A percentile compares a stretch with the other conserved stretches of the same genome.
Conservation (phyloP, 1,140 invertebrate genomes). For the Drosophila bocqueti region DNA sequence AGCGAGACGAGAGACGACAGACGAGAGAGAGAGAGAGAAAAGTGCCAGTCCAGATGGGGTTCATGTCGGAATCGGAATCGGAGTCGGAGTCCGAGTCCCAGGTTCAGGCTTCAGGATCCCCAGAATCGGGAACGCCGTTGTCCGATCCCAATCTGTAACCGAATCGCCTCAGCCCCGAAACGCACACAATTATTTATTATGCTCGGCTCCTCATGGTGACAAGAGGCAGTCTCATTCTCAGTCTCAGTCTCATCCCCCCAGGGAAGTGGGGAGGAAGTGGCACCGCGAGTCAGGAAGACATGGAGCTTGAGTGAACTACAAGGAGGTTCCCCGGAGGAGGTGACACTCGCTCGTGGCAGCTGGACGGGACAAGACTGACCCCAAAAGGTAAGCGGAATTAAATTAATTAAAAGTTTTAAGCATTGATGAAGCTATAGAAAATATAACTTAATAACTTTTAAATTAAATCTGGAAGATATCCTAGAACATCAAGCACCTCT, state of each 20-base stretch:
- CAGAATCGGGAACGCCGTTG: conserved; percentile 37
- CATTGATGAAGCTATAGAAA: not conserved
- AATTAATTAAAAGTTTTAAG: not conserved
- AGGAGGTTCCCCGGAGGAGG: conserved; percentile 7
- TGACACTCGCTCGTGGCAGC: conserved; percentile 13
- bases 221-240: conserved; percentile 9
- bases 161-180: conserved; percentile 29
- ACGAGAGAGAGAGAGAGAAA: conserved; percentile 3
- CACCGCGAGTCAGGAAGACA: conserved; percentile 1
- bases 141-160: conserved; percentile 70
- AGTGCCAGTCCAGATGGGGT: conserved; percentile 1
- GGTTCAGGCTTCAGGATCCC: not conserved
- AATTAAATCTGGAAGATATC: no score
- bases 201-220: conserved; percentile 25
- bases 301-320: conserved; percentile 12
- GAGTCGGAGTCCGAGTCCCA: not conserved
- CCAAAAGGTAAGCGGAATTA: not conserved
- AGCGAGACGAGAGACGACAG: conserved; percentile 47
- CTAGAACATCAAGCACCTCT: no score
- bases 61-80: not conserved
- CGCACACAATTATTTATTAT: conserved; percentile 52
- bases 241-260: not conserved
- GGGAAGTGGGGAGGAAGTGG: not conserved
- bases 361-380: not conserved
- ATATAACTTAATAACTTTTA: no score